These are phyloP conservation scores for Pogonocherus hispidulus DNA, from an alignment of 2,888 invertebrate genomes.

Conservation along the genomic window DNA sequence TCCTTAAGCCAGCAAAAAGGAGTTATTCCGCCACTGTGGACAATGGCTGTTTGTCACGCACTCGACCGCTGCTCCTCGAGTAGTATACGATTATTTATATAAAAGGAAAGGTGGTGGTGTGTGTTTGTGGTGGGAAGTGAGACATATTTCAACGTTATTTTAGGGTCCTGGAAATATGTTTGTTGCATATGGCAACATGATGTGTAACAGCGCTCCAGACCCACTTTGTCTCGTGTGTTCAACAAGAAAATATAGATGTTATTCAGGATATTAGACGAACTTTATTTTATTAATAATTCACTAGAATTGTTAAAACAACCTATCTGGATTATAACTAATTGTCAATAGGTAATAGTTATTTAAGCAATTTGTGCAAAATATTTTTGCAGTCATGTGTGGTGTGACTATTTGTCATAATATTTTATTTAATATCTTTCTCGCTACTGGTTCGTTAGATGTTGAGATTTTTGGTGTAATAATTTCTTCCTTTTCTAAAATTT, in stretches of 20 bases:
- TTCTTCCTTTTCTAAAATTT: no score
- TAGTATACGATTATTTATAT: conserved; percentile 48
- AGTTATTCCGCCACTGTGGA: conserved; percentile 42
- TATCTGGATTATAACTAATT: no score
- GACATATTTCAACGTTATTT: neutral
- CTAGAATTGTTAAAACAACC: no score
- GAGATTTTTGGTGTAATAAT: no score
- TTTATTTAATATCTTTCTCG: no score
- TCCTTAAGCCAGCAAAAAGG: conserved; percentile 40
- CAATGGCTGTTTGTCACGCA: conserved; percentile 56
- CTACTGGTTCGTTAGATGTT: no score
- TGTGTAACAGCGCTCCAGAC: neutral
- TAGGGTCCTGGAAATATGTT: neutral
- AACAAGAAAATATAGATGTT: neutral
- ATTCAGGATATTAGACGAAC: neutral
- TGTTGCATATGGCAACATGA: neutral
- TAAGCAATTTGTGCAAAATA: no score
- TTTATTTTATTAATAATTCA: neutral
- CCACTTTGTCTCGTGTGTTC: neutral
- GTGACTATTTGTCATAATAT: no score
- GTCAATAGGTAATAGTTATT: no score
- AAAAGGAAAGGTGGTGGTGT: conserved; percentile 35
- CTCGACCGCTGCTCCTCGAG: conserved; percentile 46
- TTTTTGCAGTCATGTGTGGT: no score
- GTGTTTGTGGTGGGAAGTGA: neutral